Base-by-base conservation (phyloP, 2,888 invertebrate genomes). In the Pollenia angustigena region DNA sequence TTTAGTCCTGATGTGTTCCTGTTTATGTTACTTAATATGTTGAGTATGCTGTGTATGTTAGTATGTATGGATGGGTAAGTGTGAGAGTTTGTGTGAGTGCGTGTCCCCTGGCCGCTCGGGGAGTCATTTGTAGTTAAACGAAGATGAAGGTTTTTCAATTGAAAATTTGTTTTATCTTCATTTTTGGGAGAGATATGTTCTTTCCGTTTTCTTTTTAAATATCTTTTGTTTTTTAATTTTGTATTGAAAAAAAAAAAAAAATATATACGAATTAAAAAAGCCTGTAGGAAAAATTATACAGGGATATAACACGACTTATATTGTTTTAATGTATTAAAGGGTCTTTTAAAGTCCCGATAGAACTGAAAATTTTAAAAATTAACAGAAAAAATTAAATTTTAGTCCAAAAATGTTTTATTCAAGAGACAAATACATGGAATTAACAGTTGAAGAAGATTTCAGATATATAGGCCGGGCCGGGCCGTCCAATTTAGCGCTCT, bases 81-180 rank as follows among this genome's bases (percentile, higher is more conserved):
- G 78, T 81, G 79, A 81, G 44, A 1, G 32, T 32, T 32, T 6
- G 4, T n/a, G 64, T 81, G 54, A 52, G 84, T 76, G 58, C 56
- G 54, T 62, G 44, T 62, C 32, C 32, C 32, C 48, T 72, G 89
- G 90, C 88, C 92, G 91, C 90, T 91, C 81, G 88, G 91, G 92
- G 91, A 91, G 90, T 92, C 91, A 92, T 92, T 92, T 92, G 92
- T 92, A 90, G 64, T 72, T 90, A 89, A 91, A 88, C 89, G 90
- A 90, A 90, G 90, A 90, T 92, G 91, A 90, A 90, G 90, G 90
- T 40, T 91, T 92, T 92, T 90, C 90, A 90, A 90, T 90, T 91
- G 90, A 75, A 64, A 74, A 72, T 64, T 75, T 54, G 23, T 23
- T 23, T 23, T 23, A 23, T 23, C 2, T 60, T 42, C 44, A n/a